These are phyloP conservation scores for Leptinotarsa texana DNA, from an alignment of 1,140 invertebrate species.

Conservation along the genomic window DNA sequence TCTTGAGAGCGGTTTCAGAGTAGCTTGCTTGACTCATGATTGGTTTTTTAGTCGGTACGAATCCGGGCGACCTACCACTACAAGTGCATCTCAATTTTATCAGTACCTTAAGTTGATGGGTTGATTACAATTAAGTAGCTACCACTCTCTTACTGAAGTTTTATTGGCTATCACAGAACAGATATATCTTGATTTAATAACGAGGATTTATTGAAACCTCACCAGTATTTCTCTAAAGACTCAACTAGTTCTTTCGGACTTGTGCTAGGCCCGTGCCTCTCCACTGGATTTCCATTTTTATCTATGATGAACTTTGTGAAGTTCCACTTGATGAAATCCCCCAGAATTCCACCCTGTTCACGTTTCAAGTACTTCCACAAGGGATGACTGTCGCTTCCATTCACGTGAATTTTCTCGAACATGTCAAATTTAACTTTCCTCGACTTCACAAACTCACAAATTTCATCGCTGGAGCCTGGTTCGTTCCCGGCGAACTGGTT, in stretches of 20 bases:
- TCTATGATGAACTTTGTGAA: conserved; percentile 95
- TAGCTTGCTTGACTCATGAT: too few species aligned
- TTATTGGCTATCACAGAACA: too few species aligned
- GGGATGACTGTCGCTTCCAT: conserved; percentile 82
- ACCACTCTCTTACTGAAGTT: too few species aligned
- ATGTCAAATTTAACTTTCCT: conserved; percentile 79
- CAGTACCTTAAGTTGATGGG: too few species aligned
- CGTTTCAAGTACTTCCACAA: conserved; percentile 77
- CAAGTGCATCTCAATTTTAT: too few species aligned
- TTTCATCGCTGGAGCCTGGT: conserved; percentile 72
- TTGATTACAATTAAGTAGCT: too few species aligned
- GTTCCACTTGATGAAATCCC: conserved; percentile 93
- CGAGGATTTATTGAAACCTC: neutral
- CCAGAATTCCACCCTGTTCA: conserved; percentile 61
- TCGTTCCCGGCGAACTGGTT: conserved; percentile 89
- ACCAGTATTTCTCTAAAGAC: conserved; percentile 67
- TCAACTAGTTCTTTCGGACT: conserved; percentile 71
- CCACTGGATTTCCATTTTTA: conserved; percentile 81
- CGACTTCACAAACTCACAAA: conserved; percentile 71
- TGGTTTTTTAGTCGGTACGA: too few species aligned
- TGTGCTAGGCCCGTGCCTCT: conserved; percentile 75
- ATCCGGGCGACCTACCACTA: too few species aligned
- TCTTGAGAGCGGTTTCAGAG: too few species aligned
- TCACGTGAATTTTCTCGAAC: conserved; percentile 82
- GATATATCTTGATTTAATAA: too few species aligned